phyloP scores from a whole-genome alignment of 2,888 invertebrate genomes.

The Aporophyla lueneburgensis region DNA sequence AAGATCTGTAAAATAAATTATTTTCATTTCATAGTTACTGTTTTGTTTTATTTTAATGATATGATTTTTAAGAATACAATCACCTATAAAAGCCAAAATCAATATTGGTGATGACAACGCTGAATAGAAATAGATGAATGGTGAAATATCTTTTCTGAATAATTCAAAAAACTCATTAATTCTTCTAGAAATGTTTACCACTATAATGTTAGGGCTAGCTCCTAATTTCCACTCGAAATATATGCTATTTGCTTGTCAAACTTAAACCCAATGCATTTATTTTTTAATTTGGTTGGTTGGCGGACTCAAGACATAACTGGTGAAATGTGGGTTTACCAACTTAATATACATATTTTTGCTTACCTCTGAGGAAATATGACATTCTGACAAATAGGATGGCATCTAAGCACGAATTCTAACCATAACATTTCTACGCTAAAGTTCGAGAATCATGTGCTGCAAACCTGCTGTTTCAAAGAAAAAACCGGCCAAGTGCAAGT shows the following conservation, averaged over 20 bases:
- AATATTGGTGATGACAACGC: neutral
- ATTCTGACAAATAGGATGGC: too few relatives aligned
- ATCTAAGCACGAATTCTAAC: too few relatives aligned
- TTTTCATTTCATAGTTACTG: neutral
- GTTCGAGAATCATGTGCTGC: too few relatives aligned
- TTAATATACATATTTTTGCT: too few relatives aligned
- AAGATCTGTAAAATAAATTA: conserved; percentile 30
- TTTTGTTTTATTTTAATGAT: conserved; percentile 5
- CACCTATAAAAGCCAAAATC: neutral
- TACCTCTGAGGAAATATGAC: too few relatives aligned
- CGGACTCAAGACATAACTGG: too few relatives aligned
- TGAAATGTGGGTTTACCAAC: too few relatives aligned
- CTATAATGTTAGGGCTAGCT: neutral
- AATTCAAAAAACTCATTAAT: neutral
- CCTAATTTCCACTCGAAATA: neutral
- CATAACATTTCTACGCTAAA: too few relatives aligned
- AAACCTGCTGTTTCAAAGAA: too few relatives aligned
- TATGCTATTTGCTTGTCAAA: neutral
- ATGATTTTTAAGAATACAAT: neutral
- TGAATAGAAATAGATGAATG: neutral
- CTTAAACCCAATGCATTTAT: too few relatives aligned
- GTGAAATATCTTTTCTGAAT: neutral
- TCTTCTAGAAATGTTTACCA: neutral
- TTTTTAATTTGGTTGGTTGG: too few relatives aligned
- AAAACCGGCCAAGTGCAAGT: too few relatives aligned